Evolutionary conservation across 1,140 invertebrate species (phyloP).

Genomic region (Papilio polytes): DNA sequence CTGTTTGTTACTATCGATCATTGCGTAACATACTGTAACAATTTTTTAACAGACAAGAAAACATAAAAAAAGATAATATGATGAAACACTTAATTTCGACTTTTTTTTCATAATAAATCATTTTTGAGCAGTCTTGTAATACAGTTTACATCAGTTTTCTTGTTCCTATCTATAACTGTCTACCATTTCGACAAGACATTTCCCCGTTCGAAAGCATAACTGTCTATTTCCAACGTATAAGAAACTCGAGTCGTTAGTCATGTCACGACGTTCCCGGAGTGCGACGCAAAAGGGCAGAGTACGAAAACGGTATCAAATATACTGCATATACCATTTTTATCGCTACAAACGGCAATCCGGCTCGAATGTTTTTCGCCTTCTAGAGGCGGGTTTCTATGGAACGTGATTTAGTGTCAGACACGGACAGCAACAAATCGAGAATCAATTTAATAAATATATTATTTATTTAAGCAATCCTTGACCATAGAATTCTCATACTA

Average conservation of each 20-base stretch:
- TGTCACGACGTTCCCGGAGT: neutral
- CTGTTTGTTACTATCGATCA: neutral
- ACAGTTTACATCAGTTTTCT: neutral
- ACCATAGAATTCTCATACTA: neutral
- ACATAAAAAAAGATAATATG: neutral
- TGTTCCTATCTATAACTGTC: neutral
- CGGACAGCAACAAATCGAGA: neutral
- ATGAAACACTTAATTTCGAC: neutral
- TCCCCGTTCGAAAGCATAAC: neutral
- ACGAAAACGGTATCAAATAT: conserved; percentile 19
- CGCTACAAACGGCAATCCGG: conserved; percentile 31
- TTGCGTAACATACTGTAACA: neutral
- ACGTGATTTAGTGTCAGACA: neutral
- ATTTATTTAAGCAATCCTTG: too few relatives aligned
- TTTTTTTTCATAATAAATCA: neutral
- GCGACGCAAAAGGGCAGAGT: conserved; percentile 10
- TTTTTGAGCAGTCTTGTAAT: neutral
- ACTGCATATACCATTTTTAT: conserved; percentile 27
- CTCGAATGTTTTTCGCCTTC: conserved; percentile 38
- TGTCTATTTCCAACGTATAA: conserved; percentile 21
- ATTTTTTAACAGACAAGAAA: neutral
- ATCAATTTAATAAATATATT: neutral
- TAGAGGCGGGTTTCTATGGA: neutral
- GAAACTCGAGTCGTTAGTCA: conserved; percentile 6
- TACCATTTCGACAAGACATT: conserved; percentile 2